Conservation (phyloP, 1,140 invertebrate species). For the Brachionus calyciflorus region DNA sequence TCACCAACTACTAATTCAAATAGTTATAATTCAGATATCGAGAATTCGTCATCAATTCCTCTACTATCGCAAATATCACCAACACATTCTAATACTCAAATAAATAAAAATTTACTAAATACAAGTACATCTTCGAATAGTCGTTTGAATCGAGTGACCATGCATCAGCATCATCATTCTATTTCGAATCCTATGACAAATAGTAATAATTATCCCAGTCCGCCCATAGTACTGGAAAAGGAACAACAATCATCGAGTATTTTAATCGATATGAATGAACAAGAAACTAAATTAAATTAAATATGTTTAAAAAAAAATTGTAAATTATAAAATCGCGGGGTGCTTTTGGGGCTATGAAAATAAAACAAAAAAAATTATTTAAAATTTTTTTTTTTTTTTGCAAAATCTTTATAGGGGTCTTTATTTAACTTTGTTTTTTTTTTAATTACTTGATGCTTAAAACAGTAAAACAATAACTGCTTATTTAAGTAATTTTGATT, state of each 20-base stretch:
- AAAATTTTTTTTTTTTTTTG: not conserved
- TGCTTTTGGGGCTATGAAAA: too few relatives aligned
- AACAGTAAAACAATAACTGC: too few relatives aligned
- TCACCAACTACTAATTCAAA: conserved; percentile 12
- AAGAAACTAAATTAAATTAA: not conserved
- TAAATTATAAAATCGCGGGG: too few relatives aligned
- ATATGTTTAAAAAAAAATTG: not conserved
- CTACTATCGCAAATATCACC: not conserved
- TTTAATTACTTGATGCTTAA: too few relatives aligned
- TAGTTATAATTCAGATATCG: conserved; percentile 21
- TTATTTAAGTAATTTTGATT: too few relatives aligned
- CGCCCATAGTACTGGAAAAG: not conserved
- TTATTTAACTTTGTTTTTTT: too few relatives aligned
- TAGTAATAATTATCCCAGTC: not conserved
- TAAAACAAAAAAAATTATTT: too few relatives aligned
- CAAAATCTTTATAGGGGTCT: too few relatives aligned
- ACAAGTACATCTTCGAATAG: not conserved
- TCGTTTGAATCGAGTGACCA: not conserved
- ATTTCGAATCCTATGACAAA: conserved; percentile 29
- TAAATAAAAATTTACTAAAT: not conserved
- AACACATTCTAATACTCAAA: not conserved
- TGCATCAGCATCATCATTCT: conserved; percentile 26
- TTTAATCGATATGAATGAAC: conserved; percentile 18
- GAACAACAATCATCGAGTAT: not conserved
- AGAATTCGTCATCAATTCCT: conserved; percentile 5